Base-by-base conservation (phyloP, 2,113 vertebrate genomes). In the Sterna hirundo region DNA sequence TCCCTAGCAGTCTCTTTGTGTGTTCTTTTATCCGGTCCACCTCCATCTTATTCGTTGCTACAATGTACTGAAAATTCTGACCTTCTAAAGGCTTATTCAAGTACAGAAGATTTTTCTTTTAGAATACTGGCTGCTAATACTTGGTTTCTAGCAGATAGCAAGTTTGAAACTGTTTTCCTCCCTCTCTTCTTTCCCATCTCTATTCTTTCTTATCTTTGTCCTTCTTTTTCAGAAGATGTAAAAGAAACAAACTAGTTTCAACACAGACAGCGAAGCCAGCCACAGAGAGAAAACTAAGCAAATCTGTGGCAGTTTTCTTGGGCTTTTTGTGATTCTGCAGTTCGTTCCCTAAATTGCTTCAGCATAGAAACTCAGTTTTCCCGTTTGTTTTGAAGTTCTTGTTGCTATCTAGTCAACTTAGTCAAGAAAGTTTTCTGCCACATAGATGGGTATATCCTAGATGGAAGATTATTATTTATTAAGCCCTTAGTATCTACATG, bases 351-450 rank as follows among this genome's bases (percentile, higher is more conserved):
- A 36, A 65, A 19, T 26, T 88, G 14, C 42, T 60, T 88, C 46
- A 32, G 3, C 57, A 34, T n/a, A 92, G 71, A 85, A 77, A 51
- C 13, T 70, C 22, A 25, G 6, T 64, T 71, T 90, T 74, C 13
- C 18, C 5, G 23, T 88, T 93, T 83, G 13, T 93, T 93, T 90
- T 72, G 17, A 74, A 93, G 29, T 26, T 92, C 25, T 70, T 25
- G 5, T 69, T 86, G 38, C 60, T 82, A 15, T 69, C 46, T 32
- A 47, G 66, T 61, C 46, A 66, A 23, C 21, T 76, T 71, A 57
- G 32, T 71, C 30, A 76, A 64, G n/a, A 47, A 72, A 64, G 18
- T 30, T 74, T 77, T 82, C 16, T 17, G 5, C 19, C 29, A 38
- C 1, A 0, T 70, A 15, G 19, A 1, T 66, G 29, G 19, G 1